phyloP scores from a whole-genome alignment of 2,113 vertebrate species.

The Ardeotis arabs region DNA sequence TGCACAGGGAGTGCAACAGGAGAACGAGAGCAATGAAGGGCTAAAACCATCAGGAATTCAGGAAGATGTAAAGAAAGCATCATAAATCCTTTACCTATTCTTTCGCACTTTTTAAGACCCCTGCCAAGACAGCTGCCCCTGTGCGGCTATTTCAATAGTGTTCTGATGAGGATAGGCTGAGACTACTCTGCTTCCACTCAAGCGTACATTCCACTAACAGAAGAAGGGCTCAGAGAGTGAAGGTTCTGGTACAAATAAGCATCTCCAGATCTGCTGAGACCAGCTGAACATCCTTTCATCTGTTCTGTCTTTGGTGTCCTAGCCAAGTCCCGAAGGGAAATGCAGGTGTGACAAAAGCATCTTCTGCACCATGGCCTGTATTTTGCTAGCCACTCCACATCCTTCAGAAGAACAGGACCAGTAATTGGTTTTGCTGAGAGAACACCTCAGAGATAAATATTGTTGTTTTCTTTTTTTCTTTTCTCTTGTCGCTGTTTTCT shows the following conservation, averaged over 20 bases:
- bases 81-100: background rate
- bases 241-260: background rate
- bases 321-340: background rate
- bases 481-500: background rate
- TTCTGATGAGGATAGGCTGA: background rate
- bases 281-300: background rate
- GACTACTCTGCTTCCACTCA: background rate
- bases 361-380: background rate
- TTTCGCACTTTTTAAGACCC: background rate
- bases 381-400: background rate
- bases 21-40: background rate
- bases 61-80: background rate
- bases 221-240: background rate
- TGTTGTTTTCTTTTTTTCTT: slow-evolving; percentile 28
- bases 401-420: slow-evolving; percentile 1
- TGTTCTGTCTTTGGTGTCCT: background rate
- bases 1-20: background rate
- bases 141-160: background rate
- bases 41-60: background rate
- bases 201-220: background rate
- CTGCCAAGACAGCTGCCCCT: background rate
- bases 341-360: slow-evolving; percentile 23
- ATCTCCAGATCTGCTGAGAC: background rate
- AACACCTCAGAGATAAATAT: slow-evolving; percentile 60
- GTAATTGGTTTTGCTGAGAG: slow-evolving; percentile 58